Evolutionary conservation across 2,888 invertebrate species (phyloP), one percentile per base, ranked within the genome.

Genomic region (Papilio demoleus): DNA sequence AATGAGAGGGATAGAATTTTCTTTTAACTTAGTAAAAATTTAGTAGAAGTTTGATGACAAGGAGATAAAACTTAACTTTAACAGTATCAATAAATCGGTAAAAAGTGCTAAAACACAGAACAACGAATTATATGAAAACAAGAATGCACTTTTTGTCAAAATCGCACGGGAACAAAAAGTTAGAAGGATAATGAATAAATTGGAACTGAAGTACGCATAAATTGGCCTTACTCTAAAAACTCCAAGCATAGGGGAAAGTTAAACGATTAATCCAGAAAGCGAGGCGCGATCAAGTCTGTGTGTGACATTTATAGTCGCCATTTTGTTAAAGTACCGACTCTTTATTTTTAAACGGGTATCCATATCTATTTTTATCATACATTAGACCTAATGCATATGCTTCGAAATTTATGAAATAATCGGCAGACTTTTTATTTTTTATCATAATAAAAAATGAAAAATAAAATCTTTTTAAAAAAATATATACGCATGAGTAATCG

Each of bases 291-390:
- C 36, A 36, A 50, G 24, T 63, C 47, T 63, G 50, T 31, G 17
- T 63, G 63, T 63, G 36, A 63, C 63, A 63, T 34, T 50, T 63
- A 50, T 50, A 47, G 22, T 63, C 63, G 14, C 47, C 34, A 34
- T 22, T 24, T 50, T n/a, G 24, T 42, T 40, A 8, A 6, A 27
- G n/a, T 31, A 31, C 53, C 9, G 2, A 31, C 53, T 53, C 53
- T n/a, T 53, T 53, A 31, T 53, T 53, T 53, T n/a, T 27, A 11
- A 2, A 6, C n/a, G 1, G 31, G n/a, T 12, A 14, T n/a, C n/a
- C n/a, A n/a, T n/a, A n/a, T n/a, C n/a, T n/a, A 53, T 3, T 50
- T 50, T 50, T 24, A 50, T 24, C n/a, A n/a, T n/a, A n/a, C n/a
- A n/a, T n/a, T n/a, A n/a, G n/a, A n/a, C n/a, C n/a, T n/a, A n/a